These are phyloP conservation scores for Dasyprocta punctata DNA, from an alignment of 2,113 vertebrate species.

Conservation along the genomic window DNA sequence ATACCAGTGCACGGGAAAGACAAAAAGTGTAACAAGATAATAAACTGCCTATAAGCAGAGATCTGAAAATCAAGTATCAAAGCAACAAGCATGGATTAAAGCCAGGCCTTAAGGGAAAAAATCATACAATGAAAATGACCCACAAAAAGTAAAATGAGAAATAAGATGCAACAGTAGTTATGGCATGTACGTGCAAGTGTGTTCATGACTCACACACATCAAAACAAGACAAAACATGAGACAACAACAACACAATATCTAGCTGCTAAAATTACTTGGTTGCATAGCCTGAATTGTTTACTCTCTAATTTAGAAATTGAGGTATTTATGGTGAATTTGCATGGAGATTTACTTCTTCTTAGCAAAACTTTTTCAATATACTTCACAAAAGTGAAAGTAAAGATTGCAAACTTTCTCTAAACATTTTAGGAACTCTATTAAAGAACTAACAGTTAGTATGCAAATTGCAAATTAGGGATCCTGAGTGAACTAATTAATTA, in stretches of 20 bases:
- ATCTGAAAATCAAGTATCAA: conserved; percentile 44
- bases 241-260: not conserved
- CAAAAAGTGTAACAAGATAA: conserved; percentile 51
- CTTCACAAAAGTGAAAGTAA: not conserved
- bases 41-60: not conserved
- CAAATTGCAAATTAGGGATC: conserved; percentile 17
- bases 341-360: conserved; percentile 1
- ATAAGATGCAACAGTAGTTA: not conserved
- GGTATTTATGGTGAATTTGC: not conserved
- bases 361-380: not conserved
- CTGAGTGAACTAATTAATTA: conserved; percentile 51
- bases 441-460: conserved; percentile 15
- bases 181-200: not conserved
- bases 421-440: conserved; percentile 20
- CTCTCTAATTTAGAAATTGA: not conserved
- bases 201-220: not conserved
- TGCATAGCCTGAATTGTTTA: not conserved
- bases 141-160: conserved; percentile 16
- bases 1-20: not conserved
- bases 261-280: conserved; percentile 1
- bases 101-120: conserved; percentile 27
- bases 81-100: conserved; percentile 22
- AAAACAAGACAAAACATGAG: not conserved
- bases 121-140: not conserved
- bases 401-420: not conserved